Conservation (phyloP, 1,140 invertebrate genomes). For the Uloborus diversus region DNA sequence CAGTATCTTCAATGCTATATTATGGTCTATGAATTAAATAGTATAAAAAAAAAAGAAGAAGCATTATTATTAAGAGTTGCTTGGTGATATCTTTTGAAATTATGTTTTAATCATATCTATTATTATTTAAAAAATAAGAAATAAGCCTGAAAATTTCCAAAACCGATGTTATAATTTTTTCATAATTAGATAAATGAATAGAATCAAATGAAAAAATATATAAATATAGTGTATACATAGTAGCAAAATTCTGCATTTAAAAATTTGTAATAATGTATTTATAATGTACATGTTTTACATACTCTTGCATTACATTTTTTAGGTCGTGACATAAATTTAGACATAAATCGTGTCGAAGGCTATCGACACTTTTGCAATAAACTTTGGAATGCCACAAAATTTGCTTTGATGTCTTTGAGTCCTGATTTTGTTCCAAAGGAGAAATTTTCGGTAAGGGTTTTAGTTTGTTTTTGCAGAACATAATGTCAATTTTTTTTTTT, state of each 20-base stretch:
- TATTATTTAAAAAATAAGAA: not conserved
- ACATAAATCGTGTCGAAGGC: slow-evolving; percentile 95
- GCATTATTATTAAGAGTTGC: no score
- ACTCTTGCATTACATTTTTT: not conserved
- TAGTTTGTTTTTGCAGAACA: not conserved
- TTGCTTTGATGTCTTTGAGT: slow-evolving; percentile 76
- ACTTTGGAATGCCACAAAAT: slow-evolving; percentile 98
- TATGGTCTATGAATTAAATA: no score
- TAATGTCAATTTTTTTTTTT: not conserved
- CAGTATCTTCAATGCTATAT: no score
- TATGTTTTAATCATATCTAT: not conserved
- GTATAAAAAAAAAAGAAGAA: no score
- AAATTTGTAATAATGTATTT: no score
- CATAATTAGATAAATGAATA: not conserved
- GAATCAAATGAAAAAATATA: no score
- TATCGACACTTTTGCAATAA: slow-evolving; percentile 99
- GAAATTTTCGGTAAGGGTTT: slow-evolving; percentile 23
- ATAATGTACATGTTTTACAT: no score
- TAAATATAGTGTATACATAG: no score
- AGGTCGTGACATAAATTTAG: slow-evolving; percentile 89
- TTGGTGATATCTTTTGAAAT: no score
- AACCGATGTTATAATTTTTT: not conserved
- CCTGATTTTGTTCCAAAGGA: slow-evolving; percentile 63
- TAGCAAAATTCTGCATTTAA: no score
- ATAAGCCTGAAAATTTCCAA: not conserved